A percentile compares a stretch with the other conserved stretches of the same genome.
Conservation (phyloP, 2,888 invertebrate species). For the Limnephilus auricula region DNA sequence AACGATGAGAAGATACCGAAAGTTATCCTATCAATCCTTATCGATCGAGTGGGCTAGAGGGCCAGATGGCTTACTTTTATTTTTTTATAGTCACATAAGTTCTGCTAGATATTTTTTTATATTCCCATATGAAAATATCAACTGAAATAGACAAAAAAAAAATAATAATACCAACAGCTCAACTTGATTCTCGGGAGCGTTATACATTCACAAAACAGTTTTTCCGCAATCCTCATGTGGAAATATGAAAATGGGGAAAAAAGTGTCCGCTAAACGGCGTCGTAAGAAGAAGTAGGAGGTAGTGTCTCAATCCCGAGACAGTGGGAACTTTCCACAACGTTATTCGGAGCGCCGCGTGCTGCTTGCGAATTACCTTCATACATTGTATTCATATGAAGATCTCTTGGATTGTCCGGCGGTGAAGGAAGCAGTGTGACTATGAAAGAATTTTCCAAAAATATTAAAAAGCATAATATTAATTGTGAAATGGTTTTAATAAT, state of each 20-base stretch:
- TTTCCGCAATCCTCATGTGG: background rate
- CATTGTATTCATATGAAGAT: constrained; percentile 59
- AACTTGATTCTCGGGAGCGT: background rate
- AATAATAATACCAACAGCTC: background rate
- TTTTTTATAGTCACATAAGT: background rate
- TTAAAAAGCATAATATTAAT: too few species aligned
- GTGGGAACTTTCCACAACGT: constrained; percentile 24
- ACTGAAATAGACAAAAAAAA: background rate
- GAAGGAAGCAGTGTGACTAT: background rate
- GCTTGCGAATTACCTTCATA: constrained; percentile 45
- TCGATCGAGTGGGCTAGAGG: too few species aligned
- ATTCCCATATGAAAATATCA: background rate
- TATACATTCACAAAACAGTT: background rate
- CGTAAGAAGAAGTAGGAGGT: background rate
- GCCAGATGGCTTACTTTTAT: too few species aligned
- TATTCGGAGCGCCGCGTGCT: constrained; percentile 7
- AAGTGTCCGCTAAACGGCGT: background rate
- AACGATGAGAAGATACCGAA: too few species aligned
- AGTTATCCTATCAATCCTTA: too few species aligned
- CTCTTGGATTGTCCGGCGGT: background rate
- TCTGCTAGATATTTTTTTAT: background rate
- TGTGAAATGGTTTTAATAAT: too few species aligned
- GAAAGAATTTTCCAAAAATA: background rate
- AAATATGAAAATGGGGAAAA: background rate
- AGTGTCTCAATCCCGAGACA: constrained; percentile 20